A percentile compares a stretch with the other conserved stretches of the same genome.
Conservation (phyloP, 2,888 invertebrate genomes). For the Dioctria rufipes region DNA sequence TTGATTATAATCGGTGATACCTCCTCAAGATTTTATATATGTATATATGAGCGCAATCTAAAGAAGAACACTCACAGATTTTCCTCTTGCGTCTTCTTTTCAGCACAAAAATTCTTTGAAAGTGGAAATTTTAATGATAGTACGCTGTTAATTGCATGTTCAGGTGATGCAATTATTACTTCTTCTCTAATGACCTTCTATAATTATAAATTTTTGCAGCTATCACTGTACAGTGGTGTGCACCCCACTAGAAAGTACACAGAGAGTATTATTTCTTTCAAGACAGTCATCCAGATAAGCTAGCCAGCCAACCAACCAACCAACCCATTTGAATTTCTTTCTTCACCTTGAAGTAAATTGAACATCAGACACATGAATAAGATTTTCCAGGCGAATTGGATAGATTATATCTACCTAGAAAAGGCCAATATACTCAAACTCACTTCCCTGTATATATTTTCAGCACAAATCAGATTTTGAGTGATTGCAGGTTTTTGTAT, state of each 20-base stretch:
- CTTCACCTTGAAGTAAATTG: slow-evolving; percentile 39
- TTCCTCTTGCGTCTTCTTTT: slow-evolving; percentile 38
- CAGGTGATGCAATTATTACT: slow-evolving; percentile 58
- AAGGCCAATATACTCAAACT: not conserved
- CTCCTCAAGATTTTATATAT: too few relatives aligned
- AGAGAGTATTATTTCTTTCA: slow-evolving; percentile 12
- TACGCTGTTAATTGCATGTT: slow-evolving; percentile 55
- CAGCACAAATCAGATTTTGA: slow-evolving; percentile 45
- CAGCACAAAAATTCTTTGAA: slow-evolving; percentile 16
- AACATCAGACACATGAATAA: slow-evolving; percentile 26
- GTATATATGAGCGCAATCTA: slow-evolving; percentile 17
- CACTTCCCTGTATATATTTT: slow-evolving; percentile 24
- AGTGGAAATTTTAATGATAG: slow-evolving; percentile 56
- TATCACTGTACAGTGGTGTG: slow-evolving; percentile 2
- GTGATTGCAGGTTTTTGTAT: slow-evolving; percentile 38
- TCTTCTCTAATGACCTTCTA: slow-evolving; percentile 57
- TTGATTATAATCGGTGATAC: too few relatives aligned
- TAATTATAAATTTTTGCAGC: slow-evolving; percentile 55
- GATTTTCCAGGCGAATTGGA: slow-evolving; percentile 43
- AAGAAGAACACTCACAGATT: slow-evolving; percentile 28
- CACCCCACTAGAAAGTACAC: not conserved
- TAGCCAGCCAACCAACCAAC: not conserved
- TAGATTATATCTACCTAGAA: not conserved
- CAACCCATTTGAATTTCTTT: slow-evolving; percentile 41
- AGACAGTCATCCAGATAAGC: not conserved